Evolutionary conservation across 2,113 vertebrate genomes (phyloP).

Genomic region (Lampris megalopsis): DNA sequence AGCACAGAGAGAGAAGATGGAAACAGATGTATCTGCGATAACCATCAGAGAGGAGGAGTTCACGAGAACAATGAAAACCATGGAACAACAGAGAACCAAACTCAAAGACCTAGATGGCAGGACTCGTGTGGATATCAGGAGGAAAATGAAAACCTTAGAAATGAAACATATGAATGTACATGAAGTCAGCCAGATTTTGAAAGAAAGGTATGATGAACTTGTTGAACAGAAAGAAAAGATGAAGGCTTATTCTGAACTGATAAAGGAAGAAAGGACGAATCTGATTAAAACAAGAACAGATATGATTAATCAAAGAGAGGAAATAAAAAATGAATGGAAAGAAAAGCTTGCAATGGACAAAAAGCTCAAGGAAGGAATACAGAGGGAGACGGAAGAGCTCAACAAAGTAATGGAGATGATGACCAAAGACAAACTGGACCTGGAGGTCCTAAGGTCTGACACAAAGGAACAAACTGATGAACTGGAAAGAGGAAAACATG

Average conservation of each 20-base stretch:
- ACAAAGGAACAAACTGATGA: conserved; percentile 2
- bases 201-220: conserved; percentile 15
- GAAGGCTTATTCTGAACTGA: not conserved
- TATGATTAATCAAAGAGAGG: conserved; percentile 34
- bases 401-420: too few species aligned
- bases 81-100: not conserved
- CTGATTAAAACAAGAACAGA: not conserved
- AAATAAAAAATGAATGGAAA: not conserved
- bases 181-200: not conserved
- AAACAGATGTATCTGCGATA: not conserved
- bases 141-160: conserved; percentile 12
- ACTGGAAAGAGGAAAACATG: not conserved
- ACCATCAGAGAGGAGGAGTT: not conserved
- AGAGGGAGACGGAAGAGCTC: not conserved
- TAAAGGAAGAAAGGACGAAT: conserved; percentile 2
- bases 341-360: not conserved
- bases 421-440: conserved; percentile 2
- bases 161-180: not conserved
- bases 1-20: not conserved
- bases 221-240: conserved; percentile 14
- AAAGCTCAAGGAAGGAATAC: not conserved
- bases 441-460: conserved; percentile 11
- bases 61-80: not conserved
- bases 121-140: not conserved
- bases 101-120: not conserved